Evolutionary conservation across 2,888 invertebrate genomes (phyloP).

Genomic region (Epinotia brunnichana): DNA sequence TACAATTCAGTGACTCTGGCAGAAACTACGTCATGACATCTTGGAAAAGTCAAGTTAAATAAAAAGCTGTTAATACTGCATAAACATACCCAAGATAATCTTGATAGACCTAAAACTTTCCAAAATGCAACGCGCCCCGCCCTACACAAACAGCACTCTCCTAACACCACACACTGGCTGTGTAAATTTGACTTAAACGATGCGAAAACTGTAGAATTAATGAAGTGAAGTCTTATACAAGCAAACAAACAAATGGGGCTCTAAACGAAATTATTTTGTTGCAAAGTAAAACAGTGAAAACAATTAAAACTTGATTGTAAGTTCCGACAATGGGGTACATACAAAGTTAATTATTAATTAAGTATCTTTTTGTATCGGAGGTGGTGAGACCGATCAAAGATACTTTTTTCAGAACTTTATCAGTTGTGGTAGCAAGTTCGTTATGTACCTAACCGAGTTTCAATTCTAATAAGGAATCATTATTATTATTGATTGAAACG

Average conservation of each 20-base stretch:
- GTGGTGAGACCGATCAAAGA: slow-evolving; percentile 4
- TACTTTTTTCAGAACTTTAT: slow-evolving; percentile 24
- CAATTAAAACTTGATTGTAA: slow-evolving; percentile 54
- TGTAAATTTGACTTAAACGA: slow-evolving; percentile 48
- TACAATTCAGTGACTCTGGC: neutral
- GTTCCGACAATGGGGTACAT: slow-evolving; percentile 47
- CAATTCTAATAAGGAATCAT: neutral
- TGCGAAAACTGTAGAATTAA: slow-evolving; percentile 49
- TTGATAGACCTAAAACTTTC: slow-evolving; percentile 28
- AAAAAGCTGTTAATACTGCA: neutral
- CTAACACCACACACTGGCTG: slow-evolving; percentile 31
- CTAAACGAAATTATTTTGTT: slow-evolving; percentile 52
- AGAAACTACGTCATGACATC: too few relatives aligned
- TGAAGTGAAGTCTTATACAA: slow-evolving; percentile 46
- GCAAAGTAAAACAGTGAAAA: slow-evolving; percentile 51
- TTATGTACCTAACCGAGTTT: neutral
- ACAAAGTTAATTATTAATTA: slow-evolving; percentile 44
- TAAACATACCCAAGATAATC: slow-evolving; percentile 12
- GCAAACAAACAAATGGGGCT: slow-evolving; percentile 51
- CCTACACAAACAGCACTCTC: slow-evolving; percentile 14
- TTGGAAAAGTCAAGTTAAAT: neutral
- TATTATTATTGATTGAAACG: too few relatives aligned
- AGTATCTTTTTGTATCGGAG: slow-evolving; percentile 34
- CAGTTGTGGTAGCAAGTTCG: slow-evolving; percentile 4
- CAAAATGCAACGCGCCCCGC: slow-evolving; percentile 10